Evolutionary conservation across 2,797 vertebrate genomes (phyloP).

Genomic region (Fringilla coelebs): DNA sequence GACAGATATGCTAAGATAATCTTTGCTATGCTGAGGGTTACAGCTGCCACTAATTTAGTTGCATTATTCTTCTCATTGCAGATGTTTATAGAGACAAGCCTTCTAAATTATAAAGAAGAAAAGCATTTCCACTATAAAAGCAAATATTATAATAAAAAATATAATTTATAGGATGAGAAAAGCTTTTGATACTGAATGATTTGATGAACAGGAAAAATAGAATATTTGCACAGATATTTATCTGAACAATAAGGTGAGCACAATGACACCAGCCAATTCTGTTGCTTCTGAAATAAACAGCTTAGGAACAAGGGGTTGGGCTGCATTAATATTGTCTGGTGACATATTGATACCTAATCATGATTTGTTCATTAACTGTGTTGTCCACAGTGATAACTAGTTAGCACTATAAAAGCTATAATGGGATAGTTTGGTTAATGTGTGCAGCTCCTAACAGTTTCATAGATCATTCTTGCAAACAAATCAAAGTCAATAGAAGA

Average conservation of each 20-base stretch:
- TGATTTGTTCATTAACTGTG: not conserved
- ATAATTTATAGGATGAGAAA: not conserved
- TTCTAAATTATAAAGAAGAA: not conserved
- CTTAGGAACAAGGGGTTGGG: not conserved
- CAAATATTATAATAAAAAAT: not conserved
- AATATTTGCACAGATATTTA: not conserved
- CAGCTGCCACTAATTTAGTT: slow-evolving; percentile 21
- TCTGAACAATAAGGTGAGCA: not conserved
- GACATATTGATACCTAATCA: not conserved
- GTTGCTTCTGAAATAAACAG: not conserved
- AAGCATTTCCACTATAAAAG: not conserved
- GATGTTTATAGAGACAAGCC: not conserved
- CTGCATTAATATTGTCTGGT: not conserved
- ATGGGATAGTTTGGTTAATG: not conserved
- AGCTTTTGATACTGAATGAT: not conserved
- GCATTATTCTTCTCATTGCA: slow-evolving; percentile 11
- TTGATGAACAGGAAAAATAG: not conserved
- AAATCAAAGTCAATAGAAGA: not conserved
- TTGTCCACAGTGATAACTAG: not conserved
- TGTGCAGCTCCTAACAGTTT: not conserved
- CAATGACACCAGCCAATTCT: not conserved
- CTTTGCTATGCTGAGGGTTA: not conserved
- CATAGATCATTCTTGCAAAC: not conserved
- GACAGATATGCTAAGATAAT: not conserved
- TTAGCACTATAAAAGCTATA: not conserved